Conservation (phyloP, 2,888 invertebrate genomes). For the Eristalis tenax region DNA sequence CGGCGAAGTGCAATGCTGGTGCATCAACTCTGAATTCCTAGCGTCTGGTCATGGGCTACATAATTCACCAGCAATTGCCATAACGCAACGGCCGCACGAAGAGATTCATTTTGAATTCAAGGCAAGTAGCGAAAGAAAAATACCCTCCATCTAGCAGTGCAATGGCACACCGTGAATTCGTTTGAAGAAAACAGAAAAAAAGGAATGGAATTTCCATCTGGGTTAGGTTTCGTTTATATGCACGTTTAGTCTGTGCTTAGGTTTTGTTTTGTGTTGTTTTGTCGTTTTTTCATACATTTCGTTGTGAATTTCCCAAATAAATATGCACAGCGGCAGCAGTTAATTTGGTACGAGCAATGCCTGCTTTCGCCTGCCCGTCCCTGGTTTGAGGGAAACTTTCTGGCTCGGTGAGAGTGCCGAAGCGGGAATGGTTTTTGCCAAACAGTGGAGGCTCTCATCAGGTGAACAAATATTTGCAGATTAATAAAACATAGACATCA, state of each 20-base stretch:
- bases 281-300: constrained; percentile 3
- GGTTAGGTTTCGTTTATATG: neutral
- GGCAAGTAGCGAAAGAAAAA: constrained; percentile 16
- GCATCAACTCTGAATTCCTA: neutral
- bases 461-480: too few relatives aligned
- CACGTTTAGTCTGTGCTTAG: neutral
- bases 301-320: constrained; percentile 49
- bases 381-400: neutral
- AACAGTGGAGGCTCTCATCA: too few relatives aligned
- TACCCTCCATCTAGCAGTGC: neutral
- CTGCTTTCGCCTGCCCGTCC: neutral
- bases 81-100: neutral
- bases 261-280: constrained; percentile 8
- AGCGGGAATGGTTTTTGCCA: too few relatives aligned
- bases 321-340: constrained; percentile 34
- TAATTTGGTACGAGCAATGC: neutral
- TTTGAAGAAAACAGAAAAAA: too few relatives aligned
- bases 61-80: neutral
- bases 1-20: neutral
- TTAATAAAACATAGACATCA: too few relatives aligned
- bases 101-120: constrained; percentile 46
- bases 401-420: neutral
- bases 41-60: neutral
- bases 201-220: neutral
- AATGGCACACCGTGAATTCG: neutral